phyloP scores from a whole-genome alignment of 2,888 invertebrate species.

The Lasioglossum vierecki region DNA sequence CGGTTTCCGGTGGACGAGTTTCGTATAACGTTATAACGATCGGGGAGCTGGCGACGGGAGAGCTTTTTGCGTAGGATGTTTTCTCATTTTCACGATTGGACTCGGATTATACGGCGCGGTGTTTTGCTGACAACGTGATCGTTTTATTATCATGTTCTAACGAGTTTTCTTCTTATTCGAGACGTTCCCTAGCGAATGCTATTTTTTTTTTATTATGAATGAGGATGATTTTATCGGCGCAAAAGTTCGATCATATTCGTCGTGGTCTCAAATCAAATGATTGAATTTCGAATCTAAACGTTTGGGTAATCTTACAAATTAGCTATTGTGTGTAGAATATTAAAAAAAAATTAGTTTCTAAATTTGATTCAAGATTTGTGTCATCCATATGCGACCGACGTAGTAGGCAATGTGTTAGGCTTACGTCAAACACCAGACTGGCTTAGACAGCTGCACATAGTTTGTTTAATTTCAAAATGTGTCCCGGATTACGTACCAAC shows the following conservation, averaged over 20 bases:
- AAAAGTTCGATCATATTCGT: no score
- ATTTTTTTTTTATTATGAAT: no score
- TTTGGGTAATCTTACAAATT: no score
- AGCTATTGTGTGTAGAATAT: no score
- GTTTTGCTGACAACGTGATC: not conserved
- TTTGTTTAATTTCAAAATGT: not conserved
- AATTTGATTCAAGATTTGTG: not conserved
- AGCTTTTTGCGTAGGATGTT: not conserved
- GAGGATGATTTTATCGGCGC: no score
- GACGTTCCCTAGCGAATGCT: not conserved
- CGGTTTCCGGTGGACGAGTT: constrained; percentile 50
- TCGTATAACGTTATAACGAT: constrained; percentile 58
- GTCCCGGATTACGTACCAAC: not conserved
- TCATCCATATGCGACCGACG: not conserved
- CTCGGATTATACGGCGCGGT: not conserved
- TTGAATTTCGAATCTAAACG: no score
- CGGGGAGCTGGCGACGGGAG: not conserved
- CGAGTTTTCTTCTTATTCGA: not conserved
- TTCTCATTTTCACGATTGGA: not conserved
- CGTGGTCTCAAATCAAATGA: no score
- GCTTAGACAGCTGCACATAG: not conserved
- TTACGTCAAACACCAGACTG: not conserved
- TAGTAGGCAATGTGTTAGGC: not conserved
- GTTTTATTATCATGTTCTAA: not conserved
- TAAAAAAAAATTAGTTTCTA: no score